Evolutionary conservation across 2,888 invertebrate species (phyloP).

Genomic region (Melanostoma scalare): DNA sequence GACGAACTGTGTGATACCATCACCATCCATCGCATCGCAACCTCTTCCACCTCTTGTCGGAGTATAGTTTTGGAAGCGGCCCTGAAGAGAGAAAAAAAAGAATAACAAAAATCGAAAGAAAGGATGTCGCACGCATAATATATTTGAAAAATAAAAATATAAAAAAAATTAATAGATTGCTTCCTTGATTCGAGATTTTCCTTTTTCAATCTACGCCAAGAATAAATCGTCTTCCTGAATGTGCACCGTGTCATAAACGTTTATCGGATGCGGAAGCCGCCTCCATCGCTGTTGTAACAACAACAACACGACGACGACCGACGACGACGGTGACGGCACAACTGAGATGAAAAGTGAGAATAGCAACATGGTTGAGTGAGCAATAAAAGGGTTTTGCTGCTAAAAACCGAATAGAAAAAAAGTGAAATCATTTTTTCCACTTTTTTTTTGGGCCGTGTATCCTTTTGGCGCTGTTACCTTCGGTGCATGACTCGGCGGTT

Average conservation of each 20-base stretch:
- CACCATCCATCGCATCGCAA: constrained; percentile 42
- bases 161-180: constrained; percentile 71
- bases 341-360: constrained; percentile 67
- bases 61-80: constrained; percentile 55
- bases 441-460: constrained; percentile 29
- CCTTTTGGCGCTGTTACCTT: constrained; percentile 65
- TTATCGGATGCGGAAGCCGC: constrained; percentile 71
- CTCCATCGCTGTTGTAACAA: constrained; percentile 33
- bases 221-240: constrained; percentile 73
- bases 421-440: not conserved
- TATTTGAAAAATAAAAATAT: constrained; percentile 52
- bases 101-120: constrained; percentile 26
- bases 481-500: constrained; percentile 65
- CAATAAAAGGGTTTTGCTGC: constrained; percentile 69
- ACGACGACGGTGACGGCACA: constrained; percentile 11
- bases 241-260: constrained; percentile 73
- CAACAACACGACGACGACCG: not conserved
- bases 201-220: constrained; percentile 42
- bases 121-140: constrained; percentile 72
- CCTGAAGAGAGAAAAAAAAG: constrained; percentile 19
- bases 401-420: constrained; percentile 26
- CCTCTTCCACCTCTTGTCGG: constrained; percentile 43
- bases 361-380: constrained; percentile 71
- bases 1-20: constrained; percentile 51
- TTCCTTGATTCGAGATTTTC: constrained; percentile 67